Conservation (phyloP, 2,888 invertebrate species). For the Acanthoscelides obtectus region DNA sequence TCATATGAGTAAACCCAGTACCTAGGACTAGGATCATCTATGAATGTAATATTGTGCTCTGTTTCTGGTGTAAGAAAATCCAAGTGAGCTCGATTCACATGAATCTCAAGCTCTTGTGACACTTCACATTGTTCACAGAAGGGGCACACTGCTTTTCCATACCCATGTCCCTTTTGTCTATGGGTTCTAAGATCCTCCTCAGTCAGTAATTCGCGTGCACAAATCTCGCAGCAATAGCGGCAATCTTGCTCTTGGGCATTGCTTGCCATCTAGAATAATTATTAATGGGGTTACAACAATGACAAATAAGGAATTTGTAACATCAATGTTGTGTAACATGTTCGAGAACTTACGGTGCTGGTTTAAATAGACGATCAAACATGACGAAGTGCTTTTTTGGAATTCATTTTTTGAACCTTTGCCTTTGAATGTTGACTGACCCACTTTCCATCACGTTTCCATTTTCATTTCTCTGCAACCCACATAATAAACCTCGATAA, state of each 20-base stretch:
- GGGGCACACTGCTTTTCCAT: constrained; percentile 74
- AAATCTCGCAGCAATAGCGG: constrained; percentile 73
- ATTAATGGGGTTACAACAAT: neutral
- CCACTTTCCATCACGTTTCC: neutral
- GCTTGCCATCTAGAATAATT: constrained; percentile 45
- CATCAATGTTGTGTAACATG: neutral
- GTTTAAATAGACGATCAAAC: neutral
- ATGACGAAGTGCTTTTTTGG: neutral
- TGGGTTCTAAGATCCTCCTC: constrained; percentile 77
- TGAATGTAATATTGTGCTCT: constrained; percentile 67
- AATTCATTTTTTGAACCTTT: neutral
- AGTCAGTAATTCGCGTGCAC: constrained; percentile 75
- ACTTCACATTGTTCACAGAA: constrained; percentile 74
- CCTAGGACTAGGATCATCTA: constrained; percentile 60
- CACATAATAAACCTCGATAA: neutral
- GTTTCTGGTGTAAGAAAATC: constrained; percentile 77
- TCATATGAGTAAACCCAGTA: constrained; percentile 10
- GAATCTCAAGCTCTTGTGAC: constrained; percentile 69
- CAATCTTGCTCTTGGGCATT: constrained; percentile 49
- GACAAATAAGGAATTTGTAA: neutral
- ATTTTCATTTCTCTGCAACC: neutral
- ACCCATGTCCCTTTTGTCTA: constrained; percentile 72
- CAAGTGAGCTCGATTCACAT: constrained; percentile 80
- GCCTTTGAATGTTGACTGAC: neutral
- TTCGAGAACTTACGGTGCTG: neutral